Evolutionary conservation across 1,140 invertebrate genomes (phyloP).

Genomic region (Lasioglossum baleicum): DNA sequence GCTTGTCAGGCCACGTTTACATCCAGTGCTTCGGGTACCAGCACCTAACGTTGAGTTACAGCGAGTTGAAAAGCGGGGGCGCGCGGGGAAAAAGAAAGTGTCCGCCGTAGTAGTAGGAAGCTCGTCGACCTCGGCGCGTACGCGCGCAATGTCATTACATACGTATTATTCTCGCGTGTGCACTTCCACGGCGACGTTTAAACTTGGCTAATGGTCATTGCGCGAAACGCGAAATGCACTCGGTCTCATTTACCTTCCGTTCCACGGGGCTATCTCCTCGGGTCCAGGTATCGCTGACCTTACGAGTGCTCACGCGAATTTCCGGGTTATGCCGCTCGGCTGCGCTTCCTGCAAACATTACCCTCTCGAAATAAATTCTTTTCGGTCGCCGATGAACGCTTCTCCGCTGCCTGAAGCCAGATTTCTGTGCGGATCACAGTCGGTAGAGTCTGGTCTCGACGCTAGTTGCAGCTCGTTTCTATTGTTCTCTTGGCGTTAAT

Average conservation of each 20-base stretch:
- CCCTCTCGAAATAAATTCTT: not conserved
- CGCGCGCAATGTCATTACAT: no score
- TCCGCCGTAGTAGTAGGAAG: not conserved
- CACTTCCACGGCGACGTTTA: conserved; percentile 49
- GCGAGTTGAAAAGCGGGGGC: not conserved
- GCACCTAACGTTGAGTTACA: conserved; percentile 26
- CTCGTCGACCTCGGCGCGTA: not conserved
- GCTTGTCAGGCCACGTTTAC: no score
- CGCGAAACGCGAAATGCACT: conserved; percentile 41
- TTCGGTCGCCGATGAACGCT: not conserved
- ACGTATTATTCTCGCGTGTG: conserved; percentile 55
- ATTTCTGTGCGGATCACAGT: no score
- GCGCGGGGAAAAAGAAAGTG: not conserved
- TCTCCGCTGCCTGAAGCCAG: no score
- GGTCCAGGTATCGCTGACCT: conserved; percentile 40
- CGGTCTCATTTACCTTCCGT: conserved; percentile 48
- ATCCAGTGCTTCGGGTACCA: no score
- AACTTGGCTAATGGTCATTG: conserved; percentile 55
- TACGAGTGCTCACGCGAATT: conserved; percentile 25
- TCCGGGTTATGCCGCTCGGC: conserved; percentile 20
- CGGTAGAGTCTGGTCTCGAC: no score
- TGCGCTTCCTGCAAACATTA: not conserved
- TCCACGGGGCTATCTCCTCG: conserved; percentile 18
- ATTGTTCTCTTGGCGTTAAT: no score
- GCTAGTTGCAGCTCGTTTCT: no score